Conservation (phyloP, 2,888 invertebrate species). For the Herminia tarsipennalis region DNA sequence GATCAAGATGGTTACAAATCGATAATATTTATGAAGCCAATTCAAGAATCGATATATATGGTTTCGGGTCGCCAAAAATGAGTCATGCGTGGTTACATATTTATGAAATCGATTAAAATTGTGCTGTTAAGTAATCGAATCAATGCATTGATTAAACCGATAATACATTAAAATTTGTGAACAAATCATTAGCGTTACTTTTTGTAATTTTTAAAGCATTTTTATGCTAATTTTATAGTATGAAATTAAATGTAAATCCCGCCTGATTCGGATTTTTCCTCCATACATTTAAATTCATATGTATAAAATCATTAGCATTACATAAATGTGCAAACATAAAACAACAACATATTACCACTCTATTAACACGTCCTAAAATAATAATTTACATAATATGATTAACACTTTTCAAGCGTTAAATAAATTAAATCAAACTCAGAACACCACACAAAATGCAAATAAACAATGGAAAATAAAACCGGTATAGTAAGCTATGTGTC, state of each 20-base stretch:
- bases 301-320: constrained; percentile 16
- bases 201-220: too few relatives aligned
- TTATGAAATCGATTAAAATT: constrained; percentile 39
- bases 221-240: too few relatives aligned
- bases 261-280: too few relatives aligned
- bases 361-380: constrained; percentile 10
- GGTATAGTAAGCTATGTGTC: constrained; percentile 66
- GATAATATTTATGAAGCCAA: constrained; percentile 56
- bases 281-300: too few relatives aligned
- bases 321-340: constrained; percentile 24
- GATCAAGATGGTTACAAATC: constrained; percentile 45
- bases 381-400: constrained; percentile 33
- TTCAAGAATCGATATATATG: constrained; percentile 48
- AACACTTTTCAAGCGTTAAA: constrained; percentile 41
- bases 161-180: too few relatives aligned
- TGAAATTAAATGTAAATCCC: too few relatives aligned
- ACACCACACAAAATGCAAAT: constrained; percentile 59
- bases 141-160: constrained; percentile 30
- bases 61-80: constrained; percentile 35
- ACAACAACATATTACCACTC: constrained; percentile 1
- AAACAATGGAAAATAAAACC: constrained; percentile 56
- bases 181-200: too few relatives aligned
- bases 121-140: constrained; percentile 34
- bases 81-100: constrained; percentile 49
- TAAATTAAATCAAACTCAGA: constrained; percentile 40